Conservation (phyloP, 2,797 vertebrate genomes). For the Xerus rutilus region DNA sequence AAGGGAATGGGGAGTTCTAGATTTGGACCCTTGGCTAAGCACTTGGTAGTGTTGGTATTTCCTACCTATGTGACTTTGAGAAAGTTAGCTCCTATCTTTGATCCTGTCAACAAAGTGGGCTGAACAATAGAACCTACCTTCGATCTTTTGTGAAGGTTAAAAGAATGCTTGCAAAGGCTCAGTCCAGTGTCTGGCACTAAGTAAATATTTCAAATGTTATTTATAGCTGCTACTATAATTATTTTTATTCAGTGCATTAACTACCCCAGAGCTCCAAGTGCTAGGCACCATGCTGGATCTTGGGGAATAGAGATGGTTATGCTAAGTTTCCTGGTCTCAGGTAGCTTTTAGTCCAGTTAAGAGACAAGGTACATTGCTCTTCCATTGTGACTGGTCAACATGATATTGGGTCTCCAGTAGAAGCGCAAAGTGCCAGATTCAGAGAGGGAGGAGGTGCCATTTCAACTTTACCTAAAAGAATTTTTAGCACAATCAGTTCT, state of each 20-base stretch:
- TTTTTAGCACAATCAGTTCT: not conserved
- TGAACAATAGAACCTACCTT: not conserved
- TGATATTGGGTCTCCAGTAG: not conserved
- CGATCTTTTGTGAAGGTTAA: constrained; percentile 36
- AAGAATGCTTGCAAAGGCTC: constrained; percentile 23
- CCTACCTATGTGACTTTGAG: not conserved
- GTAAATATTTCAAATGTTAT: not conserved
- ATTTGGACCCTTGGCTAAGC: constrained; percentile 36
- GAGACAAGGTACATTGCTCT: not conserved
- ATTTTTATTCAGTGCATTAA: not conserved
- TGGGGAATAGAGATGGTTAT: not conserved
- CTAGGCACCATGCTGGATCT: not conserved
- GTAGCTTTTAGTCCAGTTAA: not conserved
- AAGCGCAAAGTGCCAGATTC: not conserved
- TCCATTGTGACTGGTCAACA: not conserved
- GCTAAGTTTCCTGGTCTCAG: not conserved
- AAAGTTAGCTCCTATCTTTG: not conserved
- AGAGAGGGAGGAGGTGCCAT: not conserved
- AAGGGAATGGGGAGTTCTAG: not conserved
- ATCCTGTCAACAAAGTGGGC: not conserved
- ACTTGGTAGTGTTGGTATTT: not conserved
- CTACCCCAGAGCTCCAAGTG: not conserved
- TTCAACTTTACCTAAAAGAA: not conserved
- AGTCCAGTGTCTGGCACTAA: not conserved
- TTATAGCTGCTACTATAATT: not conserved